Evolutionary conservation across 2,113 vertebrate genomes (phyloP), one percentile per base, ranked within the genome.

Genomic region (Anoura caudifer): DNA sequence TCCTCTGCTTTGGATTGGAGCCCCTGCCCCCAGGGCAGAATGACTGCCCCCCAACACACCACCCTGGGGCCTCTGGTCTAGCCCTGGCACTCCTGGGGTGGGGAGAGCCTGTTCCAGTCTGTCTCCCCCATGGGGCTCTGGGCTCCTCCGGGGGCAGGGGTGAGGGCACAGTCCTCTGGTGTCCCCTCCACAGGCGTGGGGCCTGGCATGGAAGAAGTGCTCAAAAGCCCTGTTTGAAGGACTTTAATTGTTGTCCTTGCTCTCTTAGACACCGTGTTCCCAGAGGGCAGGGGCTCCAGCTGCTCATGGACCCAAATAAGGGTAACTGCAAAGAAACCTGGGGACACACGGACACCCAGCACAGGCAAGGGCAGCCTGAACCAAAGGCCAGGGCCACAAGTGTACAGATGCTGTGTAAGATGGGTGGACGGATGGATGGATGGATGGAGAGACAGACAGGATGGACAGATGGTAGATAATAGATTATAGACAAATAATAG

Each of bases 11-110:
- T 38, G 69, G 76, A 12, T 24, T 1, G 4, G 0, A 11, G 31
- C 17, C 59, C 41, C 24, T 22, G 26, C 72, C 47, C 76, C 38
- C 9, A 6, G 69, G 59, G 45, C n/a, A 47, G 63, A 69, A 20
- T 1, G 0, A 1, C 11, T 31, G n/a, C n/a, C 24, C 56, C 54
- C 75, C 45, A 19, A 19, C n/a, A 5, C 5, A 5, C 19, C 1
- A 20, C 70, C 26, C 72, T 1, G 43, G 63, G 73, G 24, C 54
- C 80, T n/a, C 90, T 50, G 1, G 31, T 59, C 67, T 20, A 50
- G 33, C 10, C 0, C 41, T 36, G 77, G 69, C 33, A 14, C 65
- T 56, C 26, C 54, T 13, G 36, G 9, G 14, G 28, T 24, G 59
- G 31, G 38, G 87, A 91, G 45, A 59, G 10, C 26, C 50, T 77